Conservation (phyloP, 2,797 vertebrate genomes). For the Parauchenoglanis ngamensis region DNA sequence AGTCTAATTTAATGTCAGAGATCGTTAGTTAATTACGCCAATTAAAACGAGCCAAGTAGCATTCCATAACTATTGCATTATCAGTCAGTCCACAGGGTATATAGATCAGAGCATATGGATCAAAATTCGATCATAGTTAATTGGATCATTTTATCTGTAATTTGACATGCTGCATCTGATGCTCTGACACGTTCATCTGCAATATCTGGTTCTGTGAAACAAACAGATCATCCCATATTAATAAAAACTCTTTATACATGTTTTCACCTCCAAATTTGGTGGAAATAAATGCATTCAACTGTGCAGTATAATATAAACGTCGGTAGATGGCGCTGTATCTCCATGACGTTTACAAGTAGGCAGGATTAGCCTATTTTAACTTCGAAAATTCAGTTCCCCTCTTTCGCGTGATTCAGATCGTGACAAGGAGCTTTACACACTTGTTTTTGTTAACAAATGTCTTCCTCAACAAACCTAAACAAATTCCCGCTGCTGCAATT, state of each 20-base stretch:
- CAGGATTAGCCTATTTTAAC: not conserved
- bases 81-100: not conserved
- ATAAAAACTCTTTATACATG: not conserved
- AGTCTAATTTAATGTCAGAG: not conserved
- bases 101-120: not conserved
- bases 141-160: not conserved
- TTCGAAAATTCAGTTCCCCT: not conserved
- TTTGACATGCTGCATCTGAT: not conserved
- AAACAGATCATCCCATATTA: not conserved
- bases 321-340: constrained; percentile 49
- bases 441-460: not conserved
- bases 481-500: not conserved
- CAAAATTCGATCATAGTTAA: not conserved
- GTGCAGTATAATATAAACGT: not conserved
- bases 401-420: not conserved
- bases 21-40: not conserved
- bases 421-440: not conserved
- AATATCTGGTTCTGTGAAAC: not conserved
- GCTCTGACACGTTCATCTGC: not conserved
- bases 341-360: not conserved
- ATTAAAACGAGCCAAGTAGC: not conserved
- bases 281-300: too few relatives aligned
- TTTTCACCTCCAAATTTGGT: not conserved
- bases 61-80: not conserved
- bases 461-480: not conserved